phyloP scores from a whole-genome alignment of 35 echinoderm and acorn worm genomes.

The Strongylocentrotus purpuratus region DNA sequence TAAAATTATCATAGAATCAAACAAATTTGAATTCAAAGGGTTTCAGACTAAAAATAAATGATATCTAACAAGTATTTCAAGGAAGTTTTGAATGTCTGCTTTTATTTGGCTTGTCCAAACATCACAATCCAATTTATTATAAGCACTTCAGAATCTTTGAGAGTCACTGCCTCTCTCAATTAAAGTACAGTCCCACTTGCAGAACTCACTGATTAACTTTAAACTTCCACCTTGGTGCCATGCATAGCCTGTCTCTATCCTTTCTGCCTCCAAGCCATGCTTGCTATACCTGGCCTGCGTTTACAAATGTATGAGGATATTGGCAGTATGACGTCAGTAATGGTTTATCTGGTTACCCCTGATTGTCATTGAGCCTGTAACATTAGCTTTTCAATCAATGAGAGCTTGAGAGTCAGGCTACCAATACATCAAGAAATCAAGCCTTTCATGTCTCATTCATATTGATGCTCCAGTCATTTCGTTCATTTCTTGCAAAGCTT shows the following conservation, averaged over 20 bases:
- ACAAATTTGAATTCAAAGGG: too few relatives aligned
- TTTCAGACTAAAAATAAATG: too few relatives aligned
- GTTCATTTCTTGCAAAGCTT: neutral
- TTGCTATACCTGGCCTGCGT: neutral
- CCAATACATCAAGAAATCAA: neutral
- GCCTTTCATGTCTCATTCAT: neutral
- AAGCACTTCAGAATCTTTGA: neutral
- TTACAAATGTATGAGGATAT: neutral
- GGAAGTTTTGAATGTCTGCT: neutral
- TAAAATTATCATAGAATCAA: too few relatives aligned
- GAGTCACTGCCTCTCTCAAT: neutral
- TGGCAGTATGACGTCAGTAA: constrained; percentile 19
- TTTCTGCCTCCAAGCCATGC: neutral
- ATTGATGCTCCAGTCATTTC: neutral
- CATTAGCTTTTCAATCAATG: constrained; percentile 37
- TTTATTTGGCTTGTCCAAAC: neutral
- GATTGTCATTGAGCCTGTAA: constrained; percentile 31
- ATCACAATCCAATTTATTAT: neutral
- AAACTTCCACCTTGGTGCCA: neutral
- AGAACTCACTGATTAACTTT: neutral
- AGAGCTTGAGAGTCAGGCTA: neutral
- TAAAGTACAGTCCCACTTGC: neutral
- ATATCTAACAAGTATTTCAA: neutral
- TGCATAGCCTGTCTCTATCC: neutral
- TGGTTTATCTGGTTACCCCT: neutral